phyloP scores from a whole-genome alignment of 2,888 invertebrate species.

The Oscheius myriophilus region DNA sequence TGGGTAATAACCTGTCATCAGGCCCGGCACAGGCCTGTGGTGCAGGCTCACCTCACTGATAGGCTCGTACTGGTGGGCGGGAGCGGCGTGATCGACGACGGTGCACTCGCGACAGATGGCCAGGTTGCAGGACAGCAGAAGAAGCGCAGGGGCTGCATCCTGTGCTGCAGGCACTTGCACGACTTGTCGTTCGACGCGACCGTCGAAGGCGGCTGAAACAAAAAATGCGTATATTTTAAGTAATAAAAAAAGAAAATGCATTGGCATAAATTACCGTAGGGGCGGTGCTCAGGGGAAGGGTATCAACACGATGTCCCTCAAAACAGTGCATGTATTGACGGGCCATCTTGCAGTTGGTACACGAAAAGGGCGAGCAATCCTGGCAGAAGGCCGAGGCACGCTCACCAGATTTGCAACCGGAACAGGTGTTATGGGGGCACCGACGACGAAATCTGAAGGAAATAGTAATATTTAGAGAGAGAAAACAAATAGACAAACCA shows the following conservation, averaged over 20 bases:
- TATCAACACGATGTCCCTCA: slow-evolving; percentile 76
- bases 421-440: slow-evolving; percentile 77
- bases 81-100: slow-evolving; percentile 80
- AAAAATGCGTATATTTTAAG: background rate
- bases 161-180: slow-evolving; percentile 64
- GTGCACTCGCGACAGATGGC: slow-evolving; percentile 96
- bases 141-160: slow-evolving; percentile 85
- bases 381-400: slow-evolving; percentile 60
- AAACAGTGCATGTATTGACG: slow-evolving; percentile 99
- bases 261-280: slow-evolving; percentile 10
- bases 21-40: slow-evolving; percentile 29
- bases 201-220: slow-evolving; percentile 13
- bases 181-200: slow-evolving; percentile 10
- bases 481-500: slow-evolving; percentile 40
- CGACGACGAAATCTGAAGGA: slow-evolving; percentile 22
- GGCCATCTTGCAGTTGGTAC: slow-evolving; percentile 96
- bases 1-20: slow-evolving; percentile 35
- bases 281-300: background rate
- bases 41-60: slow-evolving; percentile 77
- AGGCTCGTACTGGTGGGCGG: slow-evolving; percentile 85
- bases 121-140: slow-evolving; percentile 91
- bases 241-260: background rate
- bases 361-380: slow-evolving; percentile 93
- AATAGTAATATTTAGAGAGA: background rate
- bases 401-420: slow-evolving; percentile 83